Conservation (phyloP, 1,140 invertebrate genomes). For the Caerostris darwini region DNA sequence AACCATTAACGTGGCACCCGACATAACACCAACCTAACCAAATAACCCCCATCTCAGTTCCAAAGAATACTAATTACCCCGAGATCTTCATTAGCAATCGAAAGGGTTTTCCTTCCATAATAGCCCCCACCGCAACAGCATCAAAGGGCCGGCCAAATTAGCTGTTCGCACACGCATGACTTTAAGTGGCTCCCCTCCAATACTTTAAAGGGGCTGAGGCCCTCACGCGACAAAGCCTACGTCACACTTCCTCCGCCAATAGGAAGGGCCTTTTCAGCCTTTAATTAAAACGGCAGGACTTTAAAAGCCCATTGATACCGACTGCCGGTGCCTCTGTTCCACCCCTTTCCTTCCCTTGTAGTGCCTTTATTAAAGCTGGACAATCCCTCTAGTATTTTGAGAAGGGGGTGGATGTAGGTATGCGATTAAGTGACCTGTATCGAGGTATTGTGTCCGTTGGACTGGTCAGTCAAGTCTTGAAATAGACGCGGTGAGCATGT, state of each 20-base stretch:
- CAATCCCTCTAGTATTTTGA: background rate
- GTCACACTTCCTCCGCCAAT: constrained; percentile 53
- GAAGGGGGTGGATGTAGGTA: background rate
- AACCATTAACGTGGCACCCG: background rate
- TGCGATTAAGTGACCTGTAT: background rate
- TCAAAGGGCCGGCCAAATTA: constrained; percentile 21
- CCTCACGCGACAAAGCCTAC: constrained; percentile 17
- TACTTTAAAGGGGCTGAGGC: background rate
- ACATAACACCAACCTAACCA: background rate
- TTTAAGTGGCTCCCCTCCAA: background rate
- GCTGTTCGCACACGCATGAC: constrained; percentile 11
- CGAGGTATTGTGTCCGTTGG: background rate
- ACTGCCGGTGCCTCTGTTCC: constrained; percentile 9
- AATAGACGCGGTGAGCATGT: background rate
- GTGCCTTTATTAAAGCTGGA: constrained; percentile 34
- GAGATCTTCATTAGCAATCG: constrained; percentile 51
- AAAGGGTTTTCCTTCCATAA: constrained; percentile 42
- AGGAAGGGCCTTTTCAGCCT: background rate
- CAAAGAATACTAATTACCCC: constrained; percentile 45
- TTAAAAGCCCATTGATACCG: constrained; percentile 61
- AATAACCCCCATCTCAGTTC: background rate
- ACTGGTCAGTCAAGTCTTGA: background rate
- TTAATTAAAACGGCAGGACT: constrained; percentile 53
- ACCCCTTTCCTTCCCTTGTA: background rate
- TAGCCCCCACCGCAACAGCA: constrained; percentile 37